Evolutionary conservation across 2,797 vertebrate species (phyloP).

Genomic region (Neopelma chrysocephalum): DNA sequence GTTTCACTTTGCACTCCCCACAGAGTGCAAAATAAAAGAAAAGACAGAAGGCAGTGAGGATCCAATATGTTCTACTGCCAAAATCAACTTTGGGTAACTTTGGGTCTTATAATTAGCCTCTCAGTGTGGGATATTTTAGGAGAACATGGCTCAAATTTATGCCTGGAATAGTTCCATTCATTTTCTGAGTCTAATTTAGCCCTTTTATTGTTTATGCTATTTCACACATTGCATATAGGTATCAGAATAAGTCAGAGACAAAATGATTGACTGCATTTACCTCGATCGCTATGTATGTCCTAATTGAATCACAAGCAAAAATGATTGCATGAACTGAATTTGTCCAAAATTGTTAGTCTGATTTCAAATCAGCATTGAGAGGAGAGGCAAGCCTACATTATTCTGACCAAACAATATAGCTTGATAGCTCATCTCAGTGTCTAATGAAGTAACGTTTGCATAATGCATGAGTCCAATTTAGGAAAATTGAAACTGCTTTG

Average conservation of each 20-base stretch:
- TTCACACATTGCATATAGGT: constrained; percentile 8
- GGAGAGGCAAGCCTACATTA: constrained; percentile 18
- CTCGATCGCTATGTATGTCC: not conserved
- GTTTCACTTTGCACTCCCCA: not conserved
- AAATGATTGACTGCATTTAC: constrained; percentile 24
- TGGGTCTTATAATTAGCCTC: not conserved
- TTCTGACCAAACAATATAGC: constrained; percentile 62
- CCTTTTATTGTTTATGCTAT: constrained; percentile 11
- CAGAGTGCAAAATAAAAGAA: not conserved
- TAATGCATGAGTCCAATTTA: constrained; percentile 54
- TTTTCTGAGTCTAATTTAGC: constrained; percentile 25
- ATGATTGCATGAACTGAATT: constrained; percentile 46
- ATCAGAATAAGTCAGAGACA: not conserved
- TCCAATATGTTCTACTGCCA: not conserved
- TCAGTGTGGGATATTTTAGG: constrained; percentile 11
- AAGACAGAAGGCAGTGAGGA: not conserved
- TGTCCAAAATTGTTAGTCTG: constrained; percentile 30
- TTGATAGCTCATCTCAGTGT: constrained; percentile 51
- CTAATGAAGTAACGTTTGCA: constrained; percentile 40
- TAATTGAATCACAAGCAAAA: constrained; percentile 58
- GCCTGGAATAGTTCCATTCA: not conserved
- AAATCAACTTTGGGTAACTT: constrained; percentile 2
- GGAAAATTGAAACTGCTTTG: constrained; percentile 42
- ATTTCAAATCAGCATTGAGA: constrained; percentile 40
- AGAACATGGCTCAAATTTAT: not conserved